phyloP scores from a whole-genome alignment of 1,140 invertebrate species.

The Dufourea novaeangliae region DNA sequence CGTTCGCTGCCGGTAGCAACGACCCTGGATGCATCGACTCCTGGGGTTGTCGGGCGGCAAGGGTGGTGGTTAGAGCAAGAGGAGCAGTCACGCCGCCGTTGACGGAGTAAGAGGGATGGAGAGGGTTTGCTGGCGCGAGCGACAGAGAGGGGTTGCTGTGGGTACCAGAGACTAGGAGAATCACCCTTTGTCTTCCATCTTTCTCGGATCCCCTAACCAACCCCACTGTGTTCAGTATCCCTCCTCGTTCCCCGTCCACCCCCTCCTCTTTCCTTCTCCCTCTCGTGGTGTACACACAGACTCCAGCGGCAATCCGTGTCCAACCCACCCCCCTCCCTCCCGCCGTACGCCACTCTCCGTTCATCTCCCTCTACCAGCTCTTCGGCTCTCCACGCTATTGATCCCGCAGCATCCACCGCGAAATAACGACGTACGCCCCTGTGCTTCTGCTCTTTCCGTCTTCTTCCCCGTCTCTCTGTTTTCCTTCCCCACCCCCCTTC shows the following conservation, averaged over 20 bases:
- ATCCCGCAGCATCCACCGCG: constrained; percentile 82
- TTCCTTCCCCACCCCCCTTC: neutral
- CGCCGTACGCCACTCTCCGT: constrained; percentile 50
- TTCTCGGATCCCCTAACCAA: constrained; percentile 42
- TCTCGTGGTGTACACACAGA: constrained; percentile 38
- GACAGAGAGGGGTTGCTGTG: constrained; percentile 52
- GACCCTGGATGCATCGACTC: constrained; percentile 82
- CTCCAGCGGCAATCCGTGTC: constrained; percentile 30
- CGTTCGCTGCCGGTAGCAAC: constrained; percentile 82
- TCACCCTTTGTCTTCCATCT: constrained; percentile 63
- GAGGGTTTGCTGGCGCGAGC: constrained; percentile 33
- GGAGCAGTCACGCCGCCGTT: constrained; percentile 30
- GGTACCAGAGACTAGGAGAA: constrained; percentile 64
- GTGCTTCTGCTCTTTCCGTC: constrained; percentile 53
- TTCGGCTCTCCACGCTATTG: constrained; percentile 80
- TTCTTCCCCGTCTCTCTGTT: constrained; percentile 13
- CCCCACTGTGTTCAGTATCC: constrained; percentile 35
- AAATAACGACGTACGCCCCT: constrained; percentile 80
- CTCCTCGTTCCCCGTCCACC: constrained; percentile 25
- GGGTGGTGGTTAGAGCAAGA: constrained; percentile 68
- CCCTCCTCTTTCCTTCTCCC: constrained; percentile 30
- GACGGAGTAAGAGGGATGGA: constrained; percentile 50
- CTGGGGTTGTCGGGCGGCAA: constrained; percentile 78
- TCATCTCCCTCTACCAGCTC: constrained; percentile 65
- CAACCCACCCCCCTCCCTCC: constrained; percentile 60